A percentile compares a stretch with the other conserved stretches of the same genome.
Conservation (phyloP, 2,113 vertebrate genomes). For the Clarias gariepinus region DNA sequence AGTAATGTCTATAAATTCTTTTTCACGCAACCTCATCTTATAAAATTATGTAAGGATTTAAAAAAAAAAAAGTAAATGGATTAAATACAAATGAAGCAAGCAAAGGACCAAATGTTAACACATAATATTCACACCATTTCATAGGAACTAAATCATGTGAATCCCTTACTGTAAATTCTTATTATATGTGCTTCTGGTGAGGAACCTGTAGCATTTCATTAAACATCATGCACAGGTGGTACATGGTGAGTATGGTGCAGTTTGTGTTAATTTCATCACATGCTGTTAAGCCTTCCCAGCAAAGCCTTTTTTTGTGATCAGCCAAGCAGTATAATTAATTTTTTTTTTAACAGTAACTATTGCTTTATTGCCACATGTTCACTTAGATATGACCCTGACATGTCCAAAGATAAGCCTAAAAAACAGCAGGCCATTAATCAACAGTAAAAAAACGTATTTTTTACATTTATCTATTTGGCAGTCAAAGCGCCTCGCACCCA, state of each 20-base stretch:
- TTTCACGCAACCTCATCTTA: background rate
- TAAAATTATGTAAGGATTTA: background rate
- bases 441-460: background rate
- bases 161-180: background rate
- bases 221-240: slow-evolving; percentile 21
- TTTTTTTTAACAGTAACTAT: slow-evolving; percentile 11
- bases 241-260: slow-evolving; percentile 9
- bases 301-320: slow-evolving; percentile 39
- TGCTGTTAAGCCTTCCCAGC: slow-evolving; percentile 23
- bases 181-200: background rate
- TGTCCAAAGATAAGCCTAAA: slow-evolving; percentile 10
- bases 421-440: slow-evolving; percentile 26
- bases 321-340: slow-evolving; percentile 22
- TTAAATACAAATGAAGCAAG: background rate
- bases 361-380: slow-evolving; percentile 27
- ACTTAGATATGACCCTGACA: slow-evolving; percentile 22
- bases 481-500: background rate
- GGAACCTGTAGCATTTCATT: slow-evolving; percentile 28
- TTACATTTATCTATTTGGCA: background rate
- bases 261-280: slow-evolving; percentile 49
- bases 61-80: too few relatives aligned
- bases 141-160: background rate
- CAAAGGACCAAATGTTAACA: background rate
- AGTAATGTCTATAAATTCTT: background rate
- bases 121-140: background rate